Evolutionary conservation across 2,888 invertebrate species (phyloP), one percentile per base, ranked within the genome.

Genomic region (Apotomis capreana): DNA sequence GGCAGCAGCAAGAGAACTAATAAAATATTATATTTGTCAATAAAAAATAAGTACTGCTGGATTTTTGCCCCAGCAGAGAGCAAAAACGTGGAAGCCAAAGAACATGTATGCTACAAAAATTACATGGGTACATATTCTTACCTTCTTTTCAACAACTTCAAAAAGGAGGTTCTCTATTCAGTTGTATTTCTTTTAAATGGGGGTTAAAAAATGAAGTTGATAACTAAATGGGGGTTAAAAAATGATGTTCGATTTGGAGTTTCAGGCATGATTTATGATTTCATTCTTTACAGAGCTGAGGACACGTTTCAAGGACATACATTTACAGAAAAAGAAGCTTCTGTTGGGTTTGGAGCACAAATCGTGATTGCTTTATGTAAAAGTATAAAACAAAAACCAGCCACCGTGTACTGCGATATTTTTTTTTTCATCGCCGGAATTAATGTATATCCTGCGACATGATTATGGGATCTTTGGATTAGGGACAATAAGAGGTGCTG

Each of bases 261-360:
- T n/a, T 77, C 79, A 44, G 85, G 84, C 3, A 79, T 86, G 37
- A 80, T 84, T 49, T 87, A 84, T 68, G 84, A 86, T 73, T 86
- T 85, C 74, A 37, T 83, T 8, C 40, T 80, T 0, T 85, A 85
- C 74, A 79, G 78, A n/a, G 84, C 82, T 4, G 79, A 81, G 57
- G 79, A 79, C 46, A 84, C 81, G 10, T 84, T 84, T 67, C 36
- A 78, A 8, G 74, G 58, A 62, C 71, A 76, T 61, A 64, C 51
- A 12, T 81, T 84, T 60, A 72, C 79, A 49, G 76, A 77, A 52
- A 37, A 79, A 59, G 80, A 83, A 77, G 58, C 67, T 5, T 69
- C 73, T n/a, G 40, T 82, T 8, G 80, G 80, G 0, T 78, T 84
- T 72, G 83, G 82, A 5, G 78, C 79, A 26, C 75, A 83, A 77